Conservation (phyloP, 2,888 invertebrate species). For the Phengaris arion region DNA sequence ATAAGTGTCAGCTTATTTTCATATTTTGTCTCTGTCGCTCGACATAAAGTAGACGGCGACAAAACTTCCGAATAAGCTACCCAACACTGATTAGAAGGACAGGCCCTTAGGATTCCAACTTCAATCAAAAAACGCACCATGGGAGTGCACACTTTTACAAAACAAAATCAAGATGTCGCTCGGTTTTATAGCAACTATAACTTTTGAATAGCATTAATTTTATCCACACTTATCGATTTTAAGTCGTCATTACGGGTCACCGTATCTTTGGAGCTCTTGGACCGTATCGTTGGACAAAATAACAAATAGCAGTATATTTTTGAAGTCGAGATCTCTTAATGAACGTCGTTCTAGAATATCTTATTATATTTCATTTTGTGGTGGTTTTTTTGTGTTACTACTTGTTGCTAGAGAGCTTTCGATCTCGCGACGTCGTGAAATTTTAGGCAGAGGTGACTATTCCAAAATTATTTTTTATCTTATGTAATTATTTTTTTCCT, state of each 20-base stretch:
- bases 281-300: neutral
- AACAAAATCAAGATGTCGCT: neutral
- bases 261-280: conserved; percentile 1
- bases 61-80: no score
- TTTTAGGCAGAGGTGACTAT: no score
- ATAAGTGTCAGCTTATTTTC: no score
- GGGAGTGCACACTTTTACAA: neutral
- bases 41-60: no score
- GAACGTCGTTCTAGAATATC: neutral
- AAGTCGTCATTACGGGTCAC: conserved; percentile 22
- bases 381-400: neutral
- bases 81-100: no score
- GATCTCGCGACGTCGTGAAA: no score
- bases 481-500: no score
- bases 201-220: conserved; percentile 25
- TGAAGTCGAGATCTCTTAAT: conserved; percentile 4
- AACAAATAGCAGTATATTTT: conserved; percentile 16
- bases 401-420: neutral
- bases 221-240: conserved; percentile 28
- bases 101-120: no score
- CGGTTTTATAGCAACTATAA: conserved; percentile 22
- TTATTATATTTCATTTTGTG: neutral
- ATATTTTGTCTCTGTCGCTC: no score
- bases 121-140: no score
- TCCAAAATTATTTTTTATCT: no score